Evolutionary conservation across 2,113 vertebrate genomes (phyloP), one percentile per base, ranked within the genome.

Genomic region (Agelaius phoeniceus): DNA sequence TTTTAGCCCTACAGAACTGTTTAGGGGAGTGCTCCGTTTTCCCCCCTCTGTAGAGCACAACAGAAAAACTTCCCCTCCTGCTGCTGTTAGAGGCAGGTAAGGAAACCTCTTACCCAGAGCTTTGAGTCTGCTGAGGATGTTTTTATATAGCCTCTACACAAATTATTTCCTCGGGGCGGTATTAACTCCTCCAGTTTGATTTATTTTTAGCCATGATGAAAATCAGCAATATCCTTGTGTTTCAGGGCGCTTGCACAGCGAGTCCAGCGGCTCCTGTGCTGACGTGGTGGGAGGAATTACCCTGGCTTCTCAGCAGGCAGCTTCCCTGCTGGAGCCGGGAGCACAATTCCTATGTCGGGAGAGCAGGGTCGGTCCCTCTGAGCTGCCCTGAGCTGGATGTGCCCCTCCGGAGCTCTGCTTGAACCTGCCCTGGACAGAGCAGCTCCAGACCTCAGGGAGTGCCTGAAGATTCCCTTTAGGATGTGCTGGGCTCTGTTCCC

Each of bases 341-440:
- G 46, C 43, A 1, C 3, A 0, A 33, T 49, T 4, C 58, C 31
- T 43, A 10, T 0, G 0, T 21, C 0, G 0, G 71, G 76, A 84
- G 61, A 43, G 71, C 21, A 10, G 71, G 22, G 23, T 7, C 10
- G 15, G 12, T 11, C 39, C 30, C 67, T 46, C 3, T 6, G 73
- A 44, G 63, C 43, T 17, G 17, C 67, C 43, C 3, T 6, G 73
- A 44, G 63, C 43, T 17, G 17, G 27, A 2, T 6, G 9, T 4
- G 2, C 30, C 20, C 15, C 28, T 55, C 24, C 57, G 9, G 13
- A 11, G 52, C 44, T 28, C 43, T 28, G 7, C 9, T 7, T 8
- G 49, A 43, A 4, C 66, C 37, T 48, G 58, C 17, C 24, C 0
- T 9, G 77, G 15, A 1, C 1, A 13, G 58, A 72, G 37, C 73